Evolutionary conservation across 2,797 vertebrate species (phyloP).

Genomic region (Anolis apletophallus): DNA sequence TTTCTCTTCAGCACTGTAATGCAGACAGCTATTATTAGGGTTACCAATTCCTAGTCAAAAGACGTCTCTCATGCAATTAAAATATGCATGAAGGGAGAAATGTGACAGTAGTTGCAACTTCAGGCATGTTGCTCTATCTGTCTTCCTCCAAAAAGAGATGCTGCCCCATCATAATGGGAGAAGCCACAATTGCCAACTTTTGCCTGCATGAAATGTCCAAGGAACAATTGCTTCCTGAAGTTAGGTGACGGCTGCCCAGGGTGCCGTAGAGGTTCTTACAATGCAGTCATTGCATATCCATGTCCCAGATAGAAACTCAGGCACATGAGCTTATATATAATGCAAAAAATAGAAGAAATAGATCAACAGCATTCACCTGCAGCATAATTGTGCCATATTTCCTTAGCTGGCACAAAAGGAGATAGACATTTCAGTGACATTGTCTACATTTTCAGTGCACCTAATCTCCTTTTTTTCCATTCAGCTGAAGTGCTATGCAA

Average conservation of each 20-base stretch:
- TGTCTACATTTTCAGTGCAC: neutral
- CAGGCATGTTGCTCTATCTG: slow-evolving; percentile 10
- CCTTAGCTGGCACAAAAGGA: neutral
- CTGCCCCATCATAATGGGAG: neutral
- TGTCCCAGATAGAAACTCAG: neutral
- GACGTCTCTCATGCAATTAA: neutral
- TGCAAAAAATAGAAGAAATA: neutral
- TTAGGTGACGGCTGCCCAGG: neutral
- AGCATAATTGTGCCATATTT: neutral
- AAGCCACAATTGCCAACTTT: neutral
- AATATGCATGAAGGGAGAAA: slow-evolving; percentile 2
- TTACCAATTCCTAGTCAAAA: neutral
- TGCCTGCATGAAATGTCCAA: slow-evolving; percentile 4
- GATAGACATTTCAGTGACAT: neutral
- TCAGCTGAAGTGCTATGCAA: neutral
- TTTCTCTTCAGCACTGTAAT: neutral
- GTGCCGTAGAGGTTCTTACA: neutral
- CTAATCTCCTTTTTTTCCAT: neutral
- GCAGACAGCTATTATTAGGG: slow-evolving; percentile 6
- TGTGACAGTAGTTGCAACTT: neutral
- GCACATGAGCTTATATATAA: neutral
- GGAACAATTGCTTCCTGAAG: neutral
- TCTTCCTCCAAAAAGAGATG: neutral
- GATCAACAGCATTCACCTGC: neutral
- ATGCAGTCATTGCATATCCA: neutral